Conservation (phyloP, 2,113 vertebrate genomes). For the Oryzias curvinotus region DNA sequence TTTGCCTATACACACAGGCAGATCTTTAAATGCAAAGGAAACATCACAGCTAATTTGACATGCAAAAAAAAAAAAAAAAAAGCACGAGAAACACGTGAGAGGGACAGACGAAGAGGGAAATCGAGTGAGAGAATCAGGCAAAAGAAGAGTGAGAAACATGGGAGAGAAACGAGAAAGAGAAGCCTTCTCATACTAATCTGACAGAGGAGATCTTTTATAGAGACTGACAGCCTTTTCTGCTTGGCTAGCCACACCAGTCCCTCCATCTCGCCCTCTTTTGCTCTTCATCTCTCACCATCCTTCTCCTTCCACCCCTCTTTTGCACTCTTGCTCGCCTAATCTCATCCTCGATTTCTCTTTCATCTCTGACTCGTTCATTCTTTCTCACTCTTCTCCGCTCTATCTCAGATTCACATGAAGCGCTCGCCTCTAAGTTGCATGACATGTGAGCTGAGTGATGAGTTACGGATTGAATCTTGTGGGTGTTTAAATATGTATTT, state of each 20-base stretch:
- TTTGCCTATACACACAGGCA: slow-evolving; percentile 11
- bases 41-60: slow-evolving; percentile 34
- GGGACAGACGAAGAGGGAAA: slow-evolving; percentile 44
- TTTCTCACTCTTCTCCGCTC: slow-evolving; percentile 25
- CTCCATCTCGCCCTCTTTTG: slow-evolving; percentile 52
- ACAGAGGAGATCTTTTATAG: slow-evolving; percentile 76
- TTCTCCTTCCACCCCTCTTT: slow-evolving; percentile 40
- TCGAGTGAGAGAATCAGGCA: slow-evolving; percentile 53
- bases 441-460: slow-evolving; percentile 24
- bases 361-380: slow-evolving; percentile 35
- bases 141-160: slow-evolving; percentile 43
- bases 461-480: slow-evolving; percentile 4
- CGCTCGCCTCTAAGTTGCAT: slow-evolving; percentile 23
- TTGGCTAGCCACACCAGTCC: slow-evolving; percentile 68
- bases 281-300: slow-evolving; percentile 62
- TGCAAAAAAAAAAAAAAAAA: slow-evolving; percentile 8
- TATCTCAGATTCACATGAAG: slow-evolving; percentile 17
- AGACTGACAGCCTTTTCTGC: slow-evolving; percentile 74
- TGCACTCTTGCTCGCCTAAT: slow-evolving; percentile 42
- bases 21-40: slow-evolving; percentile 20
- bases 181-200: slow-evolving; percentile 71
- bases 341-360: slow-evolving; percentile 57
- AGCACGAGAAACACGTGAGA: slow-evolving; percentile 33
- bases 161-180: slow-evolving; percentile 40
- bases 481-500: neutral